Percentiles rank a stretch among this genome's conserved stretches.
These are phyloP conservation scores for Meandrina meandrites DNA, from an alignment of 92 coral and sea anemone species.

Conservation along the genomic window DNA sequence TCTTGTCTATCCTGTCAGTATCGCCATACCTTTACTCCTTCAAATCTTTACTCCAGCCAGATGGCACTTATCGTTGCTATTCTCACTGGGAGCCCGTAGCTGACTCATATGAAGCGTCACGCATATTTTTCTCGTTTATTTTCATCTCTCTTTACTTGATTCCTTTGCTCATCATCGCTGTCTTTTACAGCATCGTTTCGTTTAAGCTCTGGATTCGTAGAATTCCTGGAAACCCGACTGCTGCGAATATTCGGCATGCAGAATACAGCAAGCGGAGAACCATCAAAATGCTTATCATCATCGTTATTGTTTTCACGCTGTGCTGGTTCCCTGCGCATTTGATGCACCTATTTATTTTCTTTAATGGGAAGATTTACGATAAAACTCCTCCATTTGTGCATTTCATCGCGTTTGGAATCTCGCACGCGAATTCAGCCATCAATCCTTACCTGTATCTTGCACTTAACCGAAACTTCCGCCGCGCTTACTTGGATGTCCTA, in stretches of 20 bases:
- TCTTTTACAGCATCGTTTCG: conserved; percentile 63
- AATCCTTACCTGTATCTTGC: conserved; percentile 75
- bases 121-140: conserved; percentile 54
- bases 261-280: conserved; percentile 63
- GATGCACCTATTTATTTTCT: conserved; percentile 61
- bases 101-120: conserved; percentile 24
- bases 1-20: conserved; percentile 36
- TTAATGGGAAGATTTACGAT: conserved; percentile 13
- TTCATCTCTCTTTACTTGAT: conserved; percentile 54
- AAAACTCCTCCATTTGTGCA: conserved; percentile 28
- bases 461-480: conserved; percentile 71
- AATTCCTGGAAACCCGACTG: conserved; percentile 78
- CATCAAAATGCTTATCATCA: conserved; percentile 69
- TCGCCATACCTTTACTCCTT: conserved; percentile 64
- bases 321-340: conserved; percentile 84
- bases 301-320: conserved; percentile 67
- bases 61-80: conserved; percentile 47
- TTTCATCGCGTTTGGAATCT: conserved; percentile 54
- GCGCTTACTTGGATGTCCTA: conserved; percentile 54
- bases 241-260: conserved; percentile 51
- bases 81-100: conserved; percentile 53
- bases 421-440: conserved; percentile 72
- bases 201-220: conserved; percentile 75
- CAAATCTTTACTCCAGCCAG: background rate
- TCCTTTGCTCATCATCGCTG: conserved; percentile 59